Evolutionary conservation across 2,888 invertebrate species (phyloP).

Genomic region (Orthosia gracilis): DNA sequence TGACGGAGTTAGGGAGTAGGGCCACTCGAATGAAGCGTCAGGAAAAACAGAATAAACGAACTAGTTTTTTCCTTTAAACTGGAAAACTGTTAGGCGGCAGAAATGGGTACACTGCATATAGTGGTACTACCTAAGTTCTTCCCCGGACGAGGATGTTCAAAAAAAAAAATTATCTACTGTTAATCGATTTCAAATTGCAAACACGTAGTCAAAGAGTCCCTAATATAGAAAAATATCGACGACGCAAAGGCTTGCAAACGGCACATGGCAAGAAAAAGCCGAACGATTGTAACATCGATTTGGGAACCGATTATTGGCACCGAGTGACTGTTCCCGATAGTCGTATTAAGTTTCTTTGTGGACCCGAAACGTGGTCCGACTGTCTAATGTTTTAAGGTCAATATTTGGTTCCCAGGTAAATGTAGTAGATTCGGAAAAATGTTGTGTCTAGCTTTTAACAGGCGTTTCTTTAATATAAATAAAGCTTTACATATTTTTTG

Average conservation of each 20-base stretch:
- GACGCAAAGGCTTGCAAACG: conserved; percentile 5
- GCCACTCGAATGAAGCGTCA: too few relatives aligned
- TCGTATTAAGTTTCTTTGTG: conserved; percentile 50
- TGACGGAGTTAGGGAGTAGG: too few relatives aligned
- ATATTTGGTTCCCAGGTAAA: conserved; percentile 3
- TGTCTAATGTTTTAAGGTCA: conserved; percentile 26
- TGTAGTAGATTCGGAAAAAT: background rate
- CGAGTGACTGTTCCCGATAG: conserved; percentile 54
- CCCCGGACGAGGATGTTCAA: background rate
- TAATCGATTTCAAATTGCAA: conserved; percentile 26
- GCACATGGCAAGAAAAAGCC: conserved; percentile 17
- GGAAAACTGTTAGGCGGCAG: background rate
- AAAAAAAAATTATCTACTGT: background rate
- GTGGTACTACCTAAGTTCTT: background rate
- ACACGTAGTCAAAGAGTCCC: conserved; percentile 32
- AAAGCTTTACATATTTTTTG: too few relatives aligned
- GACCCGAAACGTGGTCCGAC: conserved; percentile 33
- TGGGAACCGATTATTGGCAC: conserved; percentile 50
- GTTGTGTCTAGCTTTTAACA: too few relatives aligned
- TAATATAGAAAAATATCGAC: conserved; percentile 36
- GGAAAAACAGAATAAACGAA: background rate
- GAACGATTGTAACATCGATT: conserved; percentile 48
- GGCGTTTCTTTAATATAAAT: too few relatives aligned
- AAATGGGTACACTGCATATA: background rate
- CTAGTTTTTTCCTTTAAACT: background rate